Base-by-base conservation (phyloP, 2,888 invertebrate species). In the Cephus sareptanus region DNA sequence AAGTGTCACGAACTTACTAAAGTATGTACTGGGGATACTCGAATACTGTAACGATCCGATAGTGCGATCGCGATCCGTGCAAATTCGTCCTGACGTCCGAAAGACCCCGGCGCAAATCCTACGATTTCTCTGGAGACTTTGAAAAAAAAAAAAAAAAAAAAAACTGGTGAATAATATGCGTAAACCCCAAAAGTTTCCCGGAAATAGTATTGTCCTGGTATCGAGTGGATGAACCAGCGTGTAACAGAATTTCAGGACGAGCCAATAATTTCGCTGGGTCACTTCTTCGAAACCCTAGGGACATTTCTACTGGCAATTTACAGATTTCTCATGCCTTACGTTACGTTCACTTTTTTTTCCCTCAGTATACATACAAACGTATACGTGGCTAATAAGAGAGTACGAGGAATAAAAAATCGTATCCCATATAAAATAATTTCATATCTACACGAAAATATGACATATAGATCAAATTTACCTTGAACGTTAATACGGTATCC, bases 91-190 rank as follows among this genome's bases (percentile, higher is more conserved):
- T 87, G 89, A 89, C 89, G 83, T 87, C 81, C 78, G 80, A 82
- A 79, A 83, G 83, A 77, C 77, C 68, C 82, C 81, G 82, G 11
- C 71, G 86, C 83, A 89, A 91, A 89, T 91, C 90, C 89, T 85
- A 82, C 90, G 86, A 90, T 90, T 91, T 90, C 91, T 91, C 90
- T 82, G 77, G 90, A 89, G 91, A 87, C 79, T 75, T 76, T 76
- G 80, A 79, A 80, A 56, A 56, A 56, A 40, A 37, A 75, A 74
- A 33, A 75, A 84, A 89, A 86, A 90, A 89, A 89, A 84, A 88
- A 86, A 90, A 89, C 89, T 88, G 87, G 87, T 86, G 86, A 88
- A 88, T 88, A 88, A 89, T 87, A 88, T 84, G 86, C 83, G 86
- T 81, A 86, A 88, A 85, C 83, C 84, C 81, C 77, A 77, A 81